Evolutionary conservation across 2,888 invertebrate species (phyloP).

Genomic region (Resseliella maxima): DNA sequence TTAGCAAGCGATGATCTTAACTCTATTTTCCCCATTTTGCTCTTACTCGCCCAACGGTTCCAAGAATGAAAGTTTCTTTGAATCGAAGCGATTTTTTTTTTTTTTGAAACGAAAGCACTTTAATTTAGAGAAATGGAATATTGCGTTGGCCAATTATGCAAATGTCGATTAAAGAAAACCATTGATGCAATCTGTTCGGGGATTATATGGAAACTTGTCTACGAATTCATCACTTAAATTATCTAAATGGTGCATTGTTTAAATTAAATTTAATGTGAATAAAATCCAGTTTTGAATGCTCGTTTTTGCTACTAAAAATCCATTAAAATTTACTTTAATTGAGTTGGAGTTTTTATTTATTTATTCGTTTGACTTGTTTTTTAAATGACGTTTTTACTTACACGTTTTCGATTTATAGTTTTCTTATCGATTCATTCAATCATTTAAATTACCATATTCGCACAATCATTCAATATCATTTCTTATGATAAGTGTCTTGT

Average conservation of each 20-base stretch:
- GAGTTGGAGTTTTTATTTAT: neutral
- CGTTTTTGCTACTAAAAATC: too few relatives aligned
- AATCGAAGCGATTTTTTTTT: neutral
- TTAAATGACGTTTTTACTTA: neutral
- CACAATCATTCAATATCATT: neutral
- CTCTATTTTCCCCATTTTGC: too few relatives aligned
- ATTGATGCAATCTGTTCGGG: neutral
- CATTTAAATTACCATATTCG: neutral
- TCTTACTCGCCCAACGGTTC: too few relatives aligned
- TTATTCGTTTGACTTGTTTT: neutral
- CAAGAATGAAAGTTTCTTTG: neutral
- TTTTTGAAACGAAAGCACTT: neutral
- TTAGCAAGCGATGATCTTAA: too few relatives aligned
- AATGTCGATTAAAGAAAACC: neutral
- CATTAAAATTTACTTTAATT: neutral
- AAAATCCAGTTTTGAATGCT: neutral
- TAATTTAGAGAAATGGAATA: neutral
- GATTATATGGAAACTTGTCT: neutral
- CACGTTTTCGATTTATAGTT: neutral
- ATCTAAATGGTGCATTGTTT: neutral
- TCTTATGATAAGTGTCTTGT: neutral
- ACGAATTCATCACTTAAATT: neutral
- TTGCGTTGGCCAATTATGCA: constrained; percentile 21
- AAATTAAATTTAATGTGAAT: neutral
- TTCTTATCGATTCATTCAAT: neutral